Evolutionary conservation across 2,797 vertebrate species (phyloP).

Genomic region (Emydoidea blandingii): DNA sequence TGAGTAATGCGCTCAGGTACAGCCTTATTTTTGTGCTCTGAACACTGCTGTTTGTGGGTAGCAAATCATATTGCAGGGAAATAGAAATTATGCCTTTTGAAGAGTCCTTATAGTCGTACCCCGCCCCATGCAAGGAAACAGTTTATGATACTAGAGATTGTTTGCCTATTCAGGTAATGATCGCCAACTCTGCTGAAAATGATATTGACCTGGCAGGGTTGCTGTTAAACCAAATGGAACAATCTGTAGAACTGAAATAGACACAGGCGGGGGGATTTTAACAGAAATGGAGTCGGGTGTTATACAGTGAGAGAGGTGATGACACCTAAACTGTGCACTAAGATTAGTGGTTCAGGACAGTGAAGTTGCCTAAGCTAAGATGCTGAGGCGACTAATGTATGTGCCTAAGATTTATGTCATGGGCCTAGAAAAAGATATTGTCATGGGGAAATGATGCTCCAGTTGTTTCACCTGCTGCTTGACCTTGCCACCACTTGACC

Average conservation of each 20-base stretch:
- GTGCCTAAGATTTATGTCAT: neutral
- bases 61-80: neutral
- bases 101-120: neutral
- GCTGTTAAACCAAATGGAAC: neutral
- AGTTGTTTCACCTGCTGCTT: neutral
- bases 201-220: fast-evolving
- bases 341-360: neutral
- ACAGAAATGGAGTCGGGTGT: neutral
- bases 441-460: neutral
- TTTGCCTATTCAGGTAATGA: fast-evolving
- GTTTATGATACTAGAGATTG: neutral
- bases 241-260: neutral
- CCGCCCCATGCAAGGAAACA: neutral
- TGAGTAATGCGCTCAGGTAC: constrained; percentile 35
- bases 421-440: neutral
- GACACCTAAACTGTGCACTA: fast-evolving
- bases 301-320: neutral
- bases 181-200: fast-evolving
- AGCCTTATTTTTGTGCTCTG: constrained; percentile 46
- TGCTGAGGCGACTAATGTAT: fast-evolving
- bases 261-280: fast-evolving
- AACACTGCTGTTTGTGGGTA: neutral
- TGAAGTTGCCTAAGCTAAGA: neutral
- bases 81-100: neutral
- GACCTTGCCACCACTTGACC: neutral